Base-by-base conservation (phyloP, 1,140 invertebrate genomes). In the Melitaea cinxia region DNA sequence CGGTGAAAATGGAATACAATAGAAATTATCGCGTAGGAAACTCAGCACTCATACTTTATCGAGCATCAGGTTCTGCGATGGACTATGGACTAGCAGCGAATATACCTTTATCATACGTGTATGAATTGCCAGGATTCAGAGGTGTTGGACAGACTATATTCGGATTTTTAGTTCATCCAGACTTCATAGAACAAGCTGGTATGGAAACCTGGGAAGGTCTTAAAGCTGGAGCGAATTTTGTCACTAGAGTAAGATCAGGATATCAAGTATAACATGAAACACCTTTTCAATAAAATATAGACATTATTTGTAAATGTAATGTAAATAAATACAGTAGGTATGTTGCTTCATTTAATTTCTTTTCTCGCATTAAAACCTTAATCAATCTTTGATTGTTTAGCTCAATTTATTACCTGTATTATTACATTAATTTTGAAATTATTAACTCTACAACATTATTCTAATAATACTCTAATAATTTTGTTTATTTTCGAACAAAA, bases 11-110 rank as follows among this genome's bases (percentile, higher is more conserved):
- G 85, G 85, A 19, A 85, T 65, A 49, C 33, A 68, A 42, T 15
- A 5, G 87, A 0, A 75, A 78, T 19, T 94, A 94, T 55, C 78
- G 73, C 30, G 92, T 93, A 65, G 93, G 93, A 15, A 93, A 92
- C 67, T 91, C 91, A 1, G 91, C 91, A 17, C 78, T 89, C 2
- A 82, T 92, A 14, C 71, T 67, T 2, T 93, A 92, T 80, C 82
- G 82, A 72, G 87, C 88, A 42, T 70, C 77, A 23, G 76, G 76
- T 9, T 72, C 59, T 10, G 55, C 75, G 4, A 64, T 62, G 47
- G 77, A 75, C 47, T 82, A 78, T 50, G 58, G 70, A 88, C 89
- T 92, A 66, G 70, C 81, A 2, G 85, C 92, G 39, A 72, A 72
- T 5, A 62, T 78, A 1, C 71, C 76, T 23, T 37, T 77, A 1